Evolutionary conservation across 2,113 vertebrate genomes (phyloP).

Genomic region (Nestor notabilis): DNA sequence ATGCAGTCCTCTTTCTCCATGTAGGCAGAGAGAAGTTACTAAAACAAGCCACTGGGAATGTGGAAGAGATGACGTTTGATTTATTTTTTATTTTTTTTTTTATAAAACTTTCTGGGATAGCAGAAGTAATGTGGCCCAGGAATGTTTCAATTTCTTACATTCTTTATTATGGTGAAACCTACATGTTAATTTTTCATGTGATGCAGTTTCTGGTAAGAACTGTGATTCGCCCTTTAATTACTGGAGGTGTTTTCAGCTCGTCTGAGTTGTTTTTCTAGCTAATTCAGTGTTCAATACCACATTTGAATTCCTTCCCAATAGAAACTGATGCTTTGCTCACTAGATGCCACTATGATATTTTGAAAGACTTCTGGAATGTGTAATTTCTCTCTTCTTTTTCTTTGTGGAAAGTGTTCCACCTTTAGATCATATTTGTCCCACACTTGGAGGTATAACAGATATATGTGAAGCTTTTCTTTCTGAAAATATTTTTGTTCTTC

Average conservation of each 20-base stretch:
- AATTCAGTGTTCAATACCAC: background rate
- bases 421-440: constrained; percentile 1
- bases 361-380: constrained; percentile 36
- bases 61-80: background rate
- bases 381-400: background rate
- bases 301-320: constrained; percentile 17
- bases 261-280: constrained; percentile 23
- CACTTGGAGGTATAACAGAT: constrained; percentile 10
- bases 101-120: background rate
- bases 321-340: constrained; percentile 47
- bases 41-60: constrained; percentile 17
- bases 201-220: constrained; percentile 44
- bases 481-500: constrained; percentile 39
- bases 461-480: background rate
- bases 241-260: constrained; percentile 30
- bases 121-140: background rate
- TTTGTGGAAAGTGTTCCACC: constrained; percentile 1
- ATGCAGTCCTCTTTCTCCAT: background rate
- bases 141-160: constrained; percentile 41
- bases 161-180: constrained; percentile 32
- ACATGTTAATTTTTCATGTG: background rate
- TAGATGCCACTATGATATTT: constrained; percentile 42
- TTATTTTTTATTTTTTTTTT: background rate
- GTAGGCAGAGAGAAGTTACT: constrained; percentile 29
- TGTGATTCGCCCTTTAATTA: constrained; percentile 48